A percentile compares a stretch with the other conserved stretches of the same genome.
Evolutionary conservation across 92 coral and sea anemone genomes (phyloP).

Genomic region (Meandrina meandrites): DNA sequence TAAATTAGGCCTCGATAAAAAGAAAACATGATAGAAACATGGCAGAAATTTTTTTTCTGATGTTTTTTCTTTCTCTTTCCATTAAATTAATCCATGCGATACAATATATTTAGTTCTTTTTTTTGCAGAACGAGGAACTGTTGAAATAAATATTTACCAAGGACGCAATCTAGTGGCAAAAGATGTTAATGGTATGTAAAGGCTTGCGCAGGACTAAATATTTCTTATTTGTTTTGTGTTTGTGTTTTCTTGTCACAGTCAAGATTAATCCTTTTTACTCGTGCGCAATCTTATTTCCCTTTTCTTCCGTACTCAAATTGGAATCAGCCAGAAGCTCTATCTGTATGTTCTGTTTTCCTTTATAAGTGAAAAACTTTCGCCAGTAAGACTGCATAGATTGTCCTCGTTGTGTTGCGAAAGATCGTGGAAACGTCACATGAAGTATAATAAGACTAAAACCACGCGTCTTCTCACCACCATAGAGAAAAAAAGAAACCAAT

Average conservation of each 20-base stretch:
- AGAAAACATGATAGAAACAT: too few relatives aligned
- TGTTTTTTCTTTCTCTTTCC: too few relatives aligned
- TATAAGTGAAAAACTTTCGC: neutral
- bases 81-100: too few relatives aligned
- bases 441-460: too few relatives aligned
- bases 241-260: neutral
- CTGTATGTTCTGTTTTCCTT: neutral
- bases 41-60: too few relatives aligned
- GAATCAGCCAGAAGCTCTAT: neutral
- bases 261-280: neutral
- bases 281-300: neutral
- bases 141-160: slow-evolving; percentile 63
- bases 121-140: slow-evolving; percentile 68
- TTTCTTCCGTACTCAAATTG: neutral
- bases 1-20: too few relatives aligned
- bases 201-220: neutral
- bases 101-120: neutral
- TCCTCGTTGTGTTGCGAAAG: neutral
- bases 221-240: neutral
- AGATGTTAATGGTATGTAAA: slow-evolving; percentile 74
- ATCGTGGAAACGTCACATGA: neutral
- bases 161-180: slow-evolving; percentile 83
- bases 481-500: too few relatives aligned
- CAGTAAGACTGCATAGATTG: neutral
- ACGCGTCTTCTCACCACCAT: too few relatives aligned